Conservation (phyloP, 2,797 vertebrate genomes). For the Strix occidentalis region DNA sequence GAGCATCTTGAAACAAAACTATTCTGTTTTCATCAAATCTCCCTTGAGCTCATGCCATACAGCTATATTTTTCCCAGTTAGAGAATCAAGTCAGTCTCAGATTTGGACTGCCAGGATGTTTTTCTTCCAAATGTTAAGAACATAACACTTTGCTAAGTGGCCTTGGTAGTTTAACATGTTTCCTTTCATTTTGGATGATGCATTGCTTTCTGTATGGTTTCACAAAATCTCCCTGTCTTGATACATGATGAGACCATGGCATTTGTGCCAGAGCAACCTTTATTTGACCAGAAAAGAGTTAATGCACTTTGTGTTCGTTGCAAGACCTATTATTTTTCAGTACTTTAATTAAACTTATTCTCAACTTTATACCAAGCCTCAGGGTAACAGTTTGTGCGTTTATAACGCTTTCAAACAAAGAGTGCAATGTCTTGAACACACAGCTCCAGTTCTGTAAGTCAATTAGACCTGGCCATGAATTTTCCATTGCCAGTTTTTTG, state of each 20-base stretch:
- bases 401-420: background rate
- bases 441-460: background rate
- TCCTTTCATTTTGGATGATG: background rate
- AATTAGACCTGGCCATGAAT: background rate
- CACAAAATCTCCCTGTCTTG: background rate
- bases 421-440: background rate
- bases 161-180: background rate
- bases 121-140: background rate
- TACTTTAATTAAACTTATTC: background rate
- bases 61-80: background rate
- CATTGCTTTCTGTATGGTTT: background rate
- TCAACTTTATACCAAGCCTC: background rate
- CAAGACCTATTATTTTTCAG: background rate
- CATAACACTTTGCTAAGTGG: background rate
- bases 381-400: background rate
- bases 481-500: background rate
- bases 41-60: background rate
- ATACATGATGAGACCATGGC: background rate
- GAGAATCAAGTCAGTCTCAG: background rate
- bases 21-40: slow-evolving; percentile 16
- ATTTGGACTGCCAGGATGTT: background rate
- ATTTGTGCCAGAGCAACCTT: background rate
- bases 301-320: background rate
- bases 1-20: background rate
- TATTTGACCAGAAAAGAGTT: background rate